Conservation (phyloP, 2,797 vertebrate genomes). For the Hemibagrus guttatus region DNA sequence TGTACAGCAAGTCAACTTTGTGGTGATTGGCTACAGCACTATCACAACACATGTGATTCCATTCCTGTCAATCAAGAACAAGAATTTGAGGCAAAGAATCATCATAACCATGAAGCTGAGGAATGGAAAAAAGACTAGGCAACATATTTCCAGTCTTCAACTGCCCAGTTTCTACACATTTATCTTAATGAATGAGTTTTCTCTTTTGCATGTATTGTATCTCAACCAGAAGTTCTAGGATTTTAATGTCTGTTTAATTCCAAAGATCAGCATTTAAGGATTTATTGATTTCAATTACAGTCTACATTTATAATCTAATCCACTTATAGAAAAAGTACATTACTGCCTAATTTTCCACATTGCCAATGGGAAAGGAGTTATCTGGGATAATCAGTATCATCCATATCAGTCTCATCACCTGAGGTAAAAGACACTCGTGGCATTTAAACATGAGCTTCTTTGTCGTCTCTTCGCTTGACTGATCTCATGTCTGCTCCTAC, state of each 20-base stretch:
- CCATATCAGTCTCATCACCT: background rate
- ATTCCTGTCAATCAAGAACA: background rate
- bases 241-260: background rate
- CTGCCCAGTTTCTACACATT: background rate
- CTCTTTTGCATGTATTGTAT: background rate
- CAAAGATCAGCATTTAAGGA: background rate
- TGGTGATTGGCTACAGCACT: background rate
- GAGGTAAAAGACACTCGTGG: background rate
- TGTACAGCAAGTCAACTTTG: background rate
- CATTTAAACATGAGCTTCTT: constrained; percentile 2
- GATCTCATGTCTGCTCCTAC: background rate
- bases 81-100: background rate
- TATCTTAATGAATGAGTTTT: background rate
- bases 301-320: background rate
- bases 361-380: background rate
- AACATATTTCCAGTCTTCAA: background rate
- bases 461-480: background rate
- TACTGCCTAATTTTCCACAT: background rate
- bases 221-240: background rate
- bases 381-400: background rate
- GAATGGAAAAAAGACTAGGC: background rate
- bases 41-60: background rate
- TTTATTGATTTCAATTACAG: background rate
- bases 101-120: background rate
- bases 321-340: background rate